Evolutionary conservation across 1,140 invertebrate species (phyloP), one percentile per base, ranked within the genome.

Genomic region (Hylaeus volcanicus): DNA sequence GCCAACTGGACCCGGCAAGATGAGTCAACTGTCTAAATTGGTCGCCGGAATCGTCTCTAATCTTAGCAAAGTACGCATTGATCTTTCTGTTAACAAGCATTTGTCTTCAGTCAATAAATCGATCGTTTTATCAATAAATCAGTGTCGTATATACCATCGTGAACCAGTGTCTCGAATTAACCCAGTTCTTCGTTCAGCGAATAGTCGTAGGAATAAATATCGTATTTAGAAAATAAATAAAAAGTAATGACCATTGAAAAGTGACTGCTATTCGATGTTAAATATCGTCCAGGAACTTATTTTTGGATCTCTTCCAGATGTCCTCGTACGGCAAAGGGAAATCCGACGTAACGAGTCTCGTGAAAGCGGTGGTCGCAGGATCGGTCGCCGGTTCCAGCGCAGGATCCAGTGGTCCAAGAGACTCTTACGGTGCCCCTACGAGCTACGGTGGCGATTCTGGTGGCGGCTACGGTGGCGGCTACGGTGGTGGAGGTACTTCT

Each of bases 351-450:
- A 88, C 88, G 3, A 84, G 85, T 6, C 53, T 93, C 4, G 81
- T 93, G n/a, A 87, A 88, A 11, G 86, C 90, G 0, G 74, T 93
- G 15, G 78, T 93, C 11, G 86, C 90, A 14, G 92, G 92, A 26
- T 72, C 90, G 1, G 73, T 92, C 6, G 87, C 92, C 12, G 93
- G 93, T 1, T 84, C 90, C 0, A 93, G 92, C 61, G 89, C 91
- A 5, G 92, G 92, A 14, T 82, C 91, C 2, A 93, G 90, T 65
- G 90, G 87, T 11, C 1, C 65, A 41, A 71, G 65, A 2, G 86
- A 84, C 51, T 45, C 76, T 8, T 85, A 60, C 1, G 70, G 80
- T 0, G 65, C 83, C 1, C 82, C 83, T 1, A 85, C 88, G 0
- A 43, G 74, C 0, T 87, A 87, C 3, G 86, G 75, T 4, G 26